Evolutionary conservation across 92 coral and sea anemone genomes (phyloP).

Genomic region (Anthopleura xanthogrammica): DNA sequence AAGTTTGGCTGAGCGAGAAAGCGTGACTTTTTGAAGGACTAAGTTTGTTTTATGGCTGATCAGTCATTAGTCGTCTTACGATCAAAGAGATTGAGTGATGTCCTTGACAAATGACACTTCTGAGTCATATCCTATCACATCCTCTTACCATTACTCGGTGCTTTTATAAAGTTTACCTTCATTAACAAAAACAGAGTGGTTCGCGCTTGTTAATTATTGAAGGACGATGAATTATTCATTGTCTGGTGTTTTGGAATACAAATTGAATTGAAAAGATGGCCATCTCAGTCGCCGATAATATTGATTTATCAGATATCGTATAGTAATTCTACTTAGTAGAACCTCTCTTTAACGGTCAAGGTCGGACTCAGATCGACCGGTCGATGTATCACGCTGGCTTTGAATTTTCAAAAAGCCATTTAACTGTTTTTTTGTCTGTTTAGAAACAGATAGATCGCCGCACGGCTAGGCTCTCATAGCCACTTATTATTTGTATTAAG

Average conservation of each 20-base stretch:
- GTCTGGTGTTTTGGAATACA: constrained; percentile 5
- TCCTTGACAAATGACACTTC: neutral
- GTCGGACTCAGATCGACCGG: neutral
- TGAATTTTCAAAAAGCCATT: neutral
- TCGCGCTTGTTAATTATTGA: neutral
- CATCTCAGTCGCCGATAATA: neutral
- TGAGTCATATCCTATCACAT: neutral
- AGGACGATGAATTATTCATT: neutral
- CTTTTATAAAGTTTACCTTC: neutral
- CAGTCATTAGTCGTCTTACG: constrained; percentile 1
- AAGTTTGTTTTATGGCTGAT: constrained; percentile 8
- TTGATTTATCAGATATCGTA: neutral
- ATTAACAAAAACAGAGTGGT: constrained; percentile 2
- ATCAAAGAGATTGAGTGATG: neutral
- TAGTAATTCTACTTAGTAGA: neutral
- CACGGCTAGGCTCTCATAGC: neutral
- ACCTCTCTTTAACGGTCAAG: neutral
- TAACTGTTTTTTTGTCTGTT: neutral
- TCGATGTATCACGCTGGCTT: neutral
- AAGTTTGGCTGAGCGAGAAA: neutral
- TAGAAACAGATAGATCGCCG: neutral
- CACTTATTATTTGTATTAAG: neutral
- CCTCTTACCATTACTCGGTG: neutral
- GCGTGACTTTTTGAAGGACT: neutral
- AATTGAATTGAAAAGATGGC: neutral